Evolutionary conservation across 2,113 vertebrate species (phyloP).

Genomic region (Muntiacus reevesi): DNA sequence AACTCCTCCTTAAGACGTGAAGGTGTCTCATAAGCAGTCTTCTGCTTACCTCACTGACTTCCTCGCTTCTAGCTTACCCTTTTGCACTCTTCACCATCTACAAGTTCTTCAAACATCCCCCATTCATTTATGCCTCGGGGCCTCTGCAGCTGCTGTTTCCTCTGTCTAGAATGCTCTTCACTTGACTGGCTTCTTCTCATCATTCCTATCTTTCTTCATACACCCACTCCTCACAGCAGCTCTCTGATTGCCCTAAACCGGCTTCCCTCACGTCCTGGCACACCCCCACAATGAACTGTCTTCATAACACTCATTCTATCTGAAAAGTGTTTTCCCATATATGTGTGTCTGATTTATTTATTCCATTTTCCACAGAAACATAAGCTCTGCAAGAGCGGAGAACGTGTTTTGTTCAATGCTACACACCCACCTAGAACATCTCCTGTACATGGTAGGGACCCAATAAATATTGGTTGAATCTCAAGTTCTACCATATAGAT

Average conservation of each 20-base stretch:
- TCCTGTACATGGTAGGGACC: not conserved
- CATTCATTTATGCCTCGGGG: not conserved
- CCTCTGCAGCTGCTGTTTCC: not conserved
- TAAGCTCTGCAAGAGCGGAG: not conserved
- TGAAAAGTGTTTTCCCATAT: not conserved
- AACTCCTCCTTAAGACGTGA: not conserved
- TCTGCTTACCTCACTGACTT: not conserved
- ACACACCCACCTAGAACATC: not conserved
- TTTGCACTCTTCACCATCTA: not conserved
- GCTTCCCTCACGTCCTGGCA: not conserved
- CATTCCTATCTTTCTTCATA: not conserved
- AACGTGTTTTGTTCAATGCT: not conserved
- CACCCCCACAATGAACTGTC: not conserved
- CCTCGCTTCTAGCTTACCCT: not conserved
- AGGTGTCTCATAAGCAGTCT: not conserved
- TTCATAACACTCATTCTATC: not conserved
- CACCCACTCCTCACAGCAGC: not conserved
- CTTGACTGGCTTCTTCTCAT: not conserved
- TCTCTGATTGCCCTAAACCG: not conserved
- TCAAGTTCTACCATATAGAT: not conserved
- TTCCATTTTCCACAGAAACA: not conserved
- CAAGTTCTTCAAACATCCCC: not conserved
- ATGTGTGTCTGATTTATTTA: not conserved
- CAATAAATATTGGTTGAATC: not conserved
- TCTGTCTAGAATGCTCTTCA: not conserved